phyloP scores from a whole-genome alignment of 2,113 vertebrate species.

The Thalassoma bifasciatum region DNA sequence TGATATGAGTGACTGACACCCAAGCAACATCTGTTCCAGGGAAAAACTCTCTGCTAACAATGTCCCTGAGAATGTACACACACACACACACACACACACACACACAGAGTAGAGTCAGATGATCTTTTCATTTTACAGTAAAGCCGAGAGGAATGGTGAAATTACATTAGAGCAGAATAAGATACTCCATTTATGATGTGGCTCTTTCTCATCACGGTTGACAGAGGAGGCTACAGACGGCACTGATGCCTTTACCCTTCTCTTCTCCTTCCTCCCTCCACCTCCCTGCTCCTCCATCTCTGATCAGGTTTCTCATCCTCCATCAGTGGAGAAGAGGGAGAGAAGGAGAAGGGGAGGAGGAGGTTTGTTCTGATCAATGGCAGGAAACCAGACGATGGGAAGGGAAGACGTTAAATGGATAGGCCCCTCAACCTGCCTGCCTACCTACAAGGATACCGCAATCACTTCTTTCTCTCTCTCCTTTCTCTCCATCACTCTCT shows the following conservation, averaged over 20 bases:
- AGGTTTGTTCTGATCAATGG: constrained; percentile 95
- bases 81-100: constrained; percentile 26
- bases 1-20: constrained; percentile 85
- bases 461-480: constrained; percentile 48
- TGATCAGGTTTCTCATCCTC: constrained; percentile 93
- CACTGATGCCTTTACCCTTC: constrained; percentile 75
- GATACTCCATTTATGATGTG: constrained; percentile 74
- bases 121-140: constrained; percentile 77
- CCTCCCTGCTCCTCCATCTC: constrained; percentile 59
- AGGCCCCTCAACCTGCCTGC: constrained; percentile 73
- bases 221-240: constrained; percentile 68
- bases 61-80: constrained; percentile 22
- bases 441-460: constrained; percentile 60
- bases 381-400: constrained; percentile 96
- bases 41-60: constrained; percentile 74
- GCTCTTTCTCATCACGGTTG: constrained; percentile 63
- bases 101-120: constrained; percentile 42
- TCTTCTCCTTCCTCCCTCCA: constrained; percentile 70
- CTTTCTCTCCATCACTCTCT: constrained; percentile 47
- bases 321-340: constrained; percentile 88
- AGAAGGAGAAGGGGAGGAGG: constrained; percentile 84
- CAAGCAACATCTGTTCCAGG: constrained; percentile 86
- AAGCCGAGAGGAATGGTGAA: constrained; percentile 72
- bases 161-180: constrained; percentile 75
- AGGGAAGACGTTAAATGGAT: constrained; percentile 97